Conservation (phyloP, 2,797 vertebrate genomes). For the Sarcophilus harrisii region DNA sequence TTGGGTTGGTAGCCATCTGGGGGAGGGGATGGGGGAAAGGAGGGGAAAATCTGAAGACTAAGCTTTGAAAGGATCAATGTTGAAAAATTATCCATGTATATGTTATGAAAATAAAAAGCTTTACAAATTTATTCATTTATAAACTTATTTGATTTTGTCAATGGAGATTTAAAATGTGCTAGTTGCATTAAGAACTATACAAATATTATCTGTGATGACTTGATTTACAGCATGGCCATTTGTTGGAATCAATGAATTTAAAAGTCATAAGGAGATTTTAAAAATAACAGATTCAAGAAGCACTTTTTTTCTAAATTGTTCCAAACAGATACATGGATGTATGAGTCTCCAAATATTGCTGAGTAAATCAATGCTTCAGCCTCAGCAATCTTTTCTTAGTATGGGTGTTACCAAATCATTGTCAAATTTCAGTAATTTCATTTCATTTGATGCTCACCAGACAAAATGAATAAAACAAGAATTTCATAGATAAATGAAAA, state of each 20-base stretch:
- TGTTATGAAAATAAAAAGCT: no score
- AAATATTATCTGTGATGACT: background rate
- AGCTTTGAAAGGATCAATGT: no score
- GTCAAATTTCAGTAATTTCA: conserved; percentile 50
- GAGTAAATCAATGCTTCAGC: conserved; percentile 39
- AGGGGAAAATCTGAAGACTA: no score
- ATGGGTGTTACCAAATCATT: conserved; percentile 16
- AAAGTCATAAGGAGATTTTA: background rate
- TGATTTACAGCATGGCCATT: background rate
- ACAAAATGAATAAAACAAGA: conserved; percentile 42
- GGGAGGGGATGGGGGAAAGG: no score
- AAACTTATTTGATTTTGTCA: background rate
- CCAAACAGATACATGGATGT: background rate
- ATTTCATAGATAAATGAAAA: background rate
- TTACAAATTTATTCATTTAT: background rate
- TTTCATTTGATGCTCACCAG: conserved; percentile 36
- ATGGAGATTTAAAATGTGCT: background rate
- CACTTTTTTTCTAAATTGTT: background rate
- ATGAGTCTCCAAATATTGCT: conserved; percentile 27
- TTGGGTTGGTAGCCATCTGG: no score
- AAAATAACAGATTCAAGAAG: background rate
- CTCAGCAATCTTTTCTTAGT: conserved; percentile 34
- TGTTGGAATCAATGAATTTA: background rate
- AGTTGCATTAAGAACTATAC: background rate
- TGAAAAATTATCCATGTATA: no score